Conservation (phyloP, 1,140 invertebrate genomes). For the Cecropterus lyciades region DNA sequence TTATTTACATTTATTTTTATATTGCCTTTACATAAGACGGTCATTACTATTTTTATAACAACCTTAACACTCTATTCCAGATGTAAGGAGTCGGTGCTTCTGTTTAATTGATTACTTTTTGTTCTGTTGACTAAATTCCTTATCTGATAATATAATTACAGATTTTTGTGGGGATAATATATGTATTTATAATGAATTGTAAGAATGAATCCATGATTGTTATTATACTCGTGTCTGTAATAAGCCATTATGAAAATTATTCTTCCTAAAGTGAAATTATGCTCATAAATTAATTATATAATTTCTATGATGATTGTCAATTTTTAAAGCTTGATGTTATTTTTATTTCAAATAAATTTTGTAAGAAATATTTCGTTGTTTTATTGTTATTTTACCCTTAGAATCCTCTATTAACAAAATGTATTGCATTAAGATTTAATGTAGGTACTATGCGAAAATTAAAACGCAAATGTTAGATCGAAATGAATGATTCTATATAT, state of each 20-base stretch:
- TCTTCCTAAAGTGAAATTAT: constrained; percentile 73
- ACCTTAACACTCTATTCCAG: constrained; percentile 34
- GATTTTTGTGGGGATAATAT: constrained; percentile 28
- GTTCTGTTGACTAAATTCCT: constrained; percentile 24
- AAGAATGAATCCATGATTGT: constrained; percentile 48
- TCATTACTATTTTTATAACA: constrained; percentile 39
- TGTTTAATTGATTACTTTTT: constrained; percentile 25
- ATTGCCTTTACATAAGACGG: constrained; percentile 44
- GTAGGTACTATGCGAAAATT: no score
- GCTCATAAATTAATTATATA: constrained; percentile 76
- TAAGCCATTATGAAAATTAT: constrained; percentile 60
- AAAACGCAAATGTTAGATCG: no score
- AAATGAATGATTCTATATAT: no score
- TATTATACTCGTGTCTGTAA: constrained; percentile 56
- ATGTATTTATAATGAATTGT: constrained; percentile 40
- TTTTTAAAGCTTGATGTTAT: constrained; percentile 82
- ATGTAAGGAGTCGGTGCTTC: constrained; percentile 32
- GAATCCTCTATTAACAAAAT: not conserved
- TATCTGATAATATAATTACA: constrained; percentile 31
- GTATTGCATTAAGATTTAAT: no score
- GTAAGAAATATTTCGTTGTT: constrained; percentile 51
- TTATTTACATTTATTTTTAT: constrained; percentile 74
- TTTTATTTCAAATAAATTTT: constrained; percentile 82
- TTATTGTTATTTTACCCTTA: constrained; percentile 36
- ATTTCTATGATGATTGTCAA: constrained; percentile 76